These are phyloP conservation scores for Helleia helle DNA, from an alignment of 2,888 invertebrate species.

Conservation along the genomic window DNA sequence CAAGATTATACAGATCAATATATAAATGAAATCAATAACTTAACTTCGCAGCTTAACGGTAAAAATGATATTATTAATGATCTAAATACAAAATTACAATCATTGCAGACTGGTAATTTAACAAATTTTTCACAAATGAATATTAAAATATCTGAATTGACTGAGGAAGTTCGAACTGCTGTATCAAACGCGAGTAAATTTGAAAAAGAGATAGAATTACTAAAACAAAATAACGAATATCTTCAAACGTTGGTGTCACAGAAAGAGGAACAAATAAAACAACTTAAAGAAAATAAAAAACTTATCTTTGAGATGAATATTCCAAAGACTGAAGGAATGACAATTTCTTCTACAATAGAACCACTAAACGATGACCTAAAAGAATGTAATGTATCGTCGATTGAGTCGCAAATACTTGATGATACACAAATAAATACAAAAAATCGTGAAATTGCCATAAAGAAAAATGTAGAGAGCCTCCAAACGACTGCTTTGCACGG, in stretches of 20 bases:
- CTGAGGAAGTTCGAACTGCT: conserved; percentile 32
- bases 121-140: conserved; percentile 35
- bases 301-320: conserved; percentile 63
- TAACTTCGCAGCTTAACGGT: conserved; percentile 61
- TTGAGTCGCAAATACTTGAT: conserved; percentile 60
- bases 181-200: conserved; percentile 30
- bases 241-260: conserved; percentile 34
- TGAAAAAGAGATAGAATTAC: conserved; percentile 26
- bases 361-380: conserved; percentile 37
- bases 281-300: conserved; percentile 47
- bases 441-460: conserved; percentile 25
- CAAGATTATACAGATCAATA: conserved; percentile 66
- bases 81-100: conserved; percentile 37
- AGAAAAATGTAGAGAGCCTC: conserved; percentile 32
- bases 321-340: conserved; percentile 66
- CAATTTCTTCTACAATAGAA: conserved; percentile 64
- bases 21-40: conserved; percentile 71
- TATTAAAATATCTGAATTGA: conserved; percentile 44
- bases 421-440: conserved; percentile 25
- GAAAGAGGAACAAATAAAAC: conserved; percentile 50
- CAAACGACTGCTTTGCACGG: conserved; percentile 27
- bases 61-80: conserved; percentile 64
- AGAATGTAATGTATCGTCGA: conserved; percentile 34
- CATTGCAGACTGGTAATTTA: conserved; percentile 34
- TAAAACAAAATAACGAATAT: conserved; percentile 37